A percentile compares a stretch with the other conserved stretches of the same genome.
Conservation (phyloP, 2,888 invertebrate species). For the Melanargia galathea region DNA sequence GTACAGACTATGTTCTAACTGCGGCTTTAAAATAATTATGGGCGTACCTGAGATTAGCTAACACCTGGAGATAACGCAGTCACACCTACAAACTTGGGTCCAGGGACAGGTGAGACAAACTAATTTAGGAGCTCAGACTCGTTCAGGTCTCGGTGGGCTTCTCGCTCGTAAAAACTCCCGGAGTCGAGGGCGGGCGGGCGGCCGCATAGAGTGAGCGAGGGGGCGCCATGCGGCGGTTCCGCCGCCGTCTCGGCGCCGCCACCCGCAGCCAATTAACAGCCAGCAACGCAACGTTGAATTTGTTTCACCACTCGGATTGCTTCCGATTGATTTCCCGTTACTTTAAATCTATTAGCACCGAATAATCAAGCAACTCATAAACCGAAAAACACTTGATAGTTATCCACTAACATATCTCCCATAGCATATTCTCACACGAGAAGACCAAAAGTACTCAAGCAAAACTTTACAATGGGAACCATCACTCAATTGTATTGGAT, state of each 20-base stretch:
- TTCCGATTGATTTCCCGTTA: constrained; percentile 78
- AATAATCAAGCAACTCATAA: constrained; percentile 45
- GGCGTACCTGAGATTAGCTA: constrained; percentile 17
- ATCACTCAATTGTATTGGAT: not conserved
- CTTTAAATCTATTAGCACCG: constrained; percentile 54
- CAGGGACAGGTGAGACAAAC: constrained; percentile 60
- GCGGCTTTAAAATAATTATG: not conserved
- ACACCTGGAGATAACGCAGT: constrained; percentile 31
- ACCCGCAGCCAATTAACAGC: constrained; percentile 82
- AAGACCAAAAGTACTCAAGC: not conserved
- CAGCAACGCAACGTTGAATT: constrained; percentile 77
- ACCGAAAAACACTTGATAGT: not conserved
- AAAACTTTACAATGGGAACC: not conserved
- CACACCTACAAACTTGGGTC: constrained; percentile 58
- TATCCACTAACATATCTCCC: not conserved
- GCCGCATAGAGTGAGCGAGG: constrained; percentile 62
- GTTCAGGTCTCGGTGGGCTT: constrained; percentile 68
- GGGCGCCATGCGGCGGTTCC: constrained; percentile 80
- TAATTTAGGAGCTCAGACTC: constrained; percentile 74
- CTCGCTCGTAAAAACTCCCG: constrained; percentile 74
- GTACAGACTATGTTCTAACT: not conserved
- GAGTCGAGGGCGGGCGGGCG: constrained; percentile 68
- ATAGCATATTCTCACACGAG: not conserved
- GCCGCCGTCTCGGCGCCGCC: constrained; percentile 82
- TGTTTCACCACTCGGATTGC: constrained; percentile 76